Evolutionary conservation across 2,797 vertebrate species (phyloP), one percentile per base, ranked within the genome.

Genomic region (Orestias chungarensis): DNA sequence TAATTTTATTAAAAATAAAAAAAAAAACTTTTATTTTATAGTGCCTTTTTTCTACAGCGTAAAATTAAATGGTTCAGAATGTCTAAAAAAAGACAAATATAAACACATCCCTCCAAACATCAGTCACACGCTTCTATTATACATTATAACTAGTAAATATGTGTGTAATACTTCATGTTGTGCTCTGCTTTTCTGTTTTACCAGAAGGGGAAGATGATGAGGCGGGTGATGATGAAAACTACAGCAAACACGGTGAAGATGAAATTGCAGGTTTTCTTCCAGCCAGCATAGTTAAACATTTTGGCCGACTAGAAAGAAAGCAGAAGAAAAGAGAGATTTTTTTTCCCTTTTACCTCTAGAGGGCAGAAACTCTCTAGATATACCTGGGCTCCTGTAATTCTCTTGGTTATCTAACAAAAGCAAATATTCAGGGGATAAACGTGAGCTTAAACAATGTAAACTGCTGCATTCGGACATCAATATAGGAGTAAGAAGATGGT

Each of bases 251-350:
- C 0, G 3, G 96, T 95, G 93, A 99, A 99, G 84, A 99, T 95
- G 70, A 92, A 93, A 91, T 99, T 98, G 89, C 97, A 99, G 10
- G 96, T 96, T 86, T 94, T 96, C 64, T 95, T 97, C 98, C 97
- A 99, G 23, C 96, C 96, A 0, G 97, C 97, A 0, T 99, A 99
- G 93, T 98, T 99, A 75, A 99, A 98, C 96, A 99, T 99, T 92
- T 99, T 99, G 84, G 97, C 98, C 0, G 96, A 97, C 97, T 95
- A 70, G 20, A 82, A 83, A n/a, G 25, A 74, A 47, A 20, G n/a
- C 27, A 52, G 29, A n/a, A 59, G 66, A 25, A 64, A 12, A 5
- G 25, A 49, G 3, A 0, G 17, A 57, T 55, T 29, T 52, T 54
- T 27, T 25, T n/a, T 54, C 8, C 1, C n/a, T 0, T 71, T 75